Percentiles rank a stretch among this genome's conserved stretches.
phyloP scores from a whole-genome alignment of 2,797 vertebrate genomes.

The Clarias pachynema region DNA sequence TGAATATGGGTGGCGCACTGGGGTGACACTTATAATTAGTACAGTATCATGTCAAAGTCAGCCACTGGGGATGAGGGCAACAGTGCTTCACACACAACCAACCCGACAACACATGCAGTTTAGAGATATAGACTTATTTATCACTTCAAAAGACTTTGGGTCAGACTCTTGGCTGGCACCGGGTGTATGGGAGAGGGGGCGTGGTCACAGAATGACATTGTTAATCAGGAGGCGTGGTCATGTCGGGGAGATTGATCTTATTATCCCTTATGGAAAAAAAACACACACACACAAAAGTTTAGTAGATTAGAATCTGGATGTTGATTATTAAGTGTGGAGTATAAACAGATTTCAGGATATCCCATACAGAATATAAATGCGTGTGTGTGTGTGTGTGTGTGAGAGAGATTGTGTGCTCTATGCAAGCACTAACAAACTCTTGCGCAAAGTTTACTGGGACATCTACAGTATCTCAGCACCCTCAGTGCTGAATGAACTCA shows the following conservation, averaged over 20 bases:
- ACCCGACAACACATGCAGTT: neutral
- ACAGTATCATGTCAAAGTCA: neutral
- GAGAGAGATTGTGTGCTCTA: neutral
- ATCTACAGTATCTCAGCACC: neutral
- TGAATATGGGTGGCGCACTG: conserved; percentile 14
- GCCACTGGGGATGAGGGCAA: neutral
- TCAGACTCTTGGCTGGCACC: neutral
- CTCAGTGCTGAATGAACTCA: neutral
- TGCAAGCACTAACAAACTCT: neutral
- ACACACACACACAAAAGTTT: too few species aligned
- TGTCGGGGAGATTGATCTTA: neutral
- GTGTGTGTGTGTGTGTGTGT: neutral
- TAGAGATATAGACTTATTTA: neutral
- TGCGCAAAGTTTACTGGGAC: conserved; percentile 23
- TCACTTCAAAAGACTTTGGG: neutral
- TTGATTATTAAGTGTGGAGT: too few species aligned
- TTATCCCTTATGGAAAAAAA: neutral
- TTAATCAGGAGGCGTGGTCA: neutral
- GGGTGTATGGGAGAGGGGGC: neutral
- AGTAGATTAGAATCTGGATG: neutral
- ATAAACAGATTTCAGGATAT: neutral
- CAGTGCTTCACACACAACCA: neutral
- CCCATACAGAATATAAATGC: neutral
- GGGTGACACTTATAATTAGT: neutral
- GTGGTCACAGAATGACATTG: neutral